Conservation (phyloP, 2,888 invertebrate genomes). For the Athripsodes cinereus region DNA sequence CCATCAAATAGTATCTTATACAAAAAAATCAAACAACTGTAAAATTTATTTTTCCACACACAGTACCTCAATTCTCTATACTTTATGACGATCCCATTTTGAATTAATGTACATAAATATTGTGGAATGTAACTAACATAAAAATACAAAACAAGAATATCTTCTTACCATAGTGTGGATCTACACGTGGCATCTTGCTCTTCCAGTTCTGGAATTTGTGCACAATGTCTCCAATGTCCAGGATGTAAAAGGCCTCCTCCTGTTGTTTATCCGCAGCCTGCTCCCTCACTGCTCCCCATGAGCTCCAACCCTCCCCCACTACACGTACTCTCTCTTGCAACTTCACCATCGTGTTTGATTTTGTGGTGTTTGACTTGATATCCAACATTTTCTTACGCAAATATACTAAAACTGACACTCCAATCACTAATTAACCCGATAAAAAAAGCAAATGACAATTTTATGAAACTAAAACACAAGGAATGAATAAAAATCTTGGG, state of each 20-base stretch:
- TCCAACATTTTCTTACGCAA: background rate
- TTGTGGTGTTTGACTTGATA: background rate
- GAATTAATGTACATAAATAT: too few relatives aligned
- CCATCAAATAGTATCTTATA: too few relatives aligned
- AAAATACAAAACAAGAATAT: too few relatives aligned
- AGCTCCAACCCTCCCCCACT: conserved; percentile 55
- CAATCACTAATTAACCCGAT: background rate
- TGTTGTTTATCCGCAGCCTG: conserved; percentile 58
- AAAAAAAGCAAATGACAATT: too few relatives aligned
- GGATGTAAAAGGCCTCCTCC: conserved; percentile 90
- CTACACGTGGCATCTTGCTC: conserved; percentile 76
- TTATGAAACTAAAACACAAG: too few relatives aligned
- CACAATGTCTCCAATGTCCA: conserved; percentile 83
- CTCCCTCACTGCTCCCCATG: conserved; percentile 54
- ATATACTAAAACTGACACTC: background rate
- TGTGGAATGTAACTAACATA: too few relatives aligned
- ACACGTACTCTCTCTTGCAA: conserved; percentile 52
- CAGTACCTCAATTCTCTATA: too few relatives aligned
- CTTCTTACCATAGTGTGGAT: conserved; percentile 65
- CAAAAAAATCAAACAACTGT: too few relatives aligned
- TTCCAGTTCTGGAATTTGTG: conserved; percentile 80
- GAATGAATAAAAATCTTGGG: too few relatives aligned
- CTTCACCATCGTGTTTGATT: conserved; percentile 30
- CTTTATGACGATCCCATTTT: too few relatives aligned
- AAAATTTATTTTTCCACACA: too few relatives aligned